A percentile compares a stretch with the other conserved stretches of the same genome.
phyloP scores from a whole-genome alignment of 2,113 vertebrate species.

The Nothobranchius furzeri region DNA sequence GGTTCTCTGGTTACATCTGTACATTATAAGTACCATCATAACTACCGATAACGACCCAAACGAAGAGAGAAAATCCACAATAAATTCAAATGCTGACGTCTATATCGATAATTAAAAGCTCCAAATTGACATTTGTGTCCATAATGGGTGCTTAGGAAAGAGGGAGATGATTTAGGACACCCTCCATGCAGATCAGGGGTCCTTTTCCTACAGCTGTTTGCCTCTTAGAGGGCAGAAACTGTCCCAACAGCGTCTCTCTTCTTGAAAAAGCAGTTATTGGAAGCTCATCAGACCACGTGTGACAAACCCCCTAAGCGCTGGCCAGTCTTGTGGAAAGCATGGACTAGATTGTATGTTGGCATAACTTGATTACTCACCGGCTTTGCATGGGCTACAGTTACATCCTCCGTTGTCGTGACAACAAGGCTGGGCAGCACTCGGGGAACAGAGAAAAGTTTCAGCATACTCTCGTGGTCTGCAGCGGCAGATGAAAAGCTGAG shows the following conservation, averaged over 20 bases:
- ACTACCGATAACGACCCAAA: too few species aligned
- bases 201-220: conserved; percentile 48
- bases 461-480: neutral
- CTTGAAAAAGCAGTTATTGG: conserved; percentile 11
- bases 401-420: conserved; percentile 36
- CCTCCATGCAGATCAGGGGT: conserved; percentile 17
- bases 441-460: neutral
- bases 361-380: conserved; percentile 47
- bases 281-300: conserved; percentile 16
- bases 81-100: too few species aligned
- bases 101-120: too few species aligned
- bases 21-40: too few species aligned
- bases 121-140: too few species aligned
- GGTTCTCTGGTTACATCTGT: too few species aligned
- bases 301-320: conserved; percentile 21
- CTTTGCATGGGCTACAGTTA: conserved; percentile 45
- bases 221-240: conserved; percentile 44
- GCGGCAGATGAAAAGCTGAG: conserved; percentile 31
- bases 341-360: conserved; percentile 40
- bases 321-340: conserved; percentile 25
- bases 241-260: conserved; percentile 15
- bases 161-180: neutral
- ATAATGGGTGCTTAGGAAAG: too few species aligned
- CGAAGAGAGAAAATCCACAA: too few species aligned
- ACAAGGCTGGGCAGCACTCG: conserved; percentile 17